Conservation (phyloP, 2,797 vertebrate genomes). For the Babyrousa celebensis region DNA sequence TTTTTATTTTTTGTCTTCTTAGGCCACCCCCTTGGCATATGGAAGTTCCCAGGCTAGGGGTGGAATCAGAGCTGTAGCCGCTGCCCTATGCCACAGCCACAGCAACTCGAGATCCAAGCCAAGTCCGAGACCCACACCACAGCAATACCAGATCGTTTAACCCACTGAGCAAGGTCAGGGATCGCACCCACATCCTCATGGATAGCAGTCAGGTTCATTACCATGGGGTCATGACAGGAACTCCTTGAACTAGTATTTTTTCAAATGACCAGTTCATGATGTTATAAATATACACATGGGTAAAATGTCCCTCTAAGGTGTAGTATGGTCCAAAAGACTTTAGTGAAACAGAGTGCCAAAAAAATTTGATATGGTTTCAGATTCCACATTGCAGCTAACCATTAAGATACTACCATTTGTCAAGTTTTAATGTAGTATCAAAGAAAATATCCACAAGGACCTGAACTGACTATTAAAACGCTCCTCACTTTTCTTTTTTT, state of each 20-base stretch:
- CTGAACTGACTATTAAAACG: conserved; percentile 58
- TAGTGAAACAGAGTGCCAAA: conserved; percentile 41
- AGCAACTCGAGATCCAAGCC: too few relatives aligned
- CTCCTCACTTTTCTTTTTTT: conserved; percentile 28
- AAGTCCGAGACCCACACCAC: too few relatives aligned
- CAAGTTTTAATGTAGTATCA: conserved; percentile 46
- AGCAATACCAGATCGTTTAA: too few relatives aligned
- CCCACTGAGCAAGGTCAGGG: too few relatives aligned
- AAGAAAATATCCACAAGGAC: conserved; percentile 30
- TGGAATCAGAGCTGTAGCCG: too few relatives aligned
- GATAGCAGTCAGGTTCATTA: too few relatives aligned
- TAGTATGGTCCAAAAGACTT: conserved; percentile 26
- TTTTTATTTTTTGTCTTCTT: too few relatives aligned
- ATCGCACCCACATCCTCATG: too few relatives aligned
- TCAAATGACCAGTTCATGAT: background rate
- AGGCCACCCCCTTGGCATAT: too few relatives aligned
- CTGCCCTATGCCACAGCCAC: too few relatives aligned
- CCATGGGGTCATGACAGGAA: too few relatives aligned
- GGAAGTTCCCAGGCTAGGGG: too few relatives aligned
- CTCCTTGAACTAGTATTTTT: conserved; percentile 31
- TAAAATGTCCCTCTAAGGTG: conserved; percentile 60
- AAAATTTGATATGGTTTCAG: conserved; percentile 49
- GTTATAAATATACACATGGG: conserved; percentile 21
- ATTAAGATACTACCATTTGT: conserved; percentile 51
- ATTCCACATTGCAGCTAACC: conserved; percentile 31